Evolutionary conservation across 2,888 invertebrate genomes (phyloP), one percentile per base, ranked within the genome.

Genomic region (Pecten maximus): DNA sequence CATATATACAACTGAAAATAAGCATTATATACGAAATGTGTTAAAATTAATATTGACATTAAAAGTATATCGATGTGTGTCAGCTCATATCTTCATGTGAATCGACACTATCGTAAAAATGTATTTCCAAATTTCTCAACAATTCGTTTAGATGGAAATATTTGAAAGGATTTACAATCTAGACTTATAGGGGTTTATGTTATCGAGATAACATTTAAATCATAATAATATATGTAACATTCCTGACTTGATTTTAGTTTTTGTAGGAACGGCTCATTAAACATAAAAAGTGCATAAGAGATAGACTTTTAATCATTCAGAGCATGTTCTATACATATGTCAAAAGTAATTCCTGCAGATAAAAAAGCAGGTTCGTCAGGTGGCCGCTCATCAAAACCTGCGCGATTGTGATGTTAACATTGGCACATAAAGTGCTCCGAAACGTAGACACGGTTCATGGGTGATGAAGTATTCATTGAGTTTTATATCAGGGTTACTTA

Each of bases 281-380:
- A 74, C 74, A 74, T 74, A 74, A 74, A 74, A 74, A 74, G 74
- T 74, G 74, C 74, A 74, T 74, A 74, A 28, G 74, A 74, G 74
- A 74, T 74, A 35, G 35, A 74, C 74, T 74, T 74, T 74, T 74
- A 74, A 74, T 74, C 74, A 74, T 28, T 74, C 35, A 35, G 74
- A 28, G 74, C 74, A 35, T 74, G 74, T 74, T 74, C 74, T 74
- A 6, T 74, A 74, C 74, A 74, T 74, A 28, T 74, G 74, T 74
- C 74, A 74, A 35, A 74, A 74, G 35, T 35, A 74, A 74, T 74
- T 74, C 35, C 74, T 35, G 74, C 28, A 74, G 74, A 74, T 74
- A 74, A 35, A n/a, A n/a, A 74, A 12, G 35, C 28, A 74, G 74
- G 74, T 74, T 74, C 35, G 74, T 74, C 74, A 74, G 74, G 16